Base-by-base conservation (phyloP, 2,888 invertebrate species). In the Parnassius apollo region DNA sequence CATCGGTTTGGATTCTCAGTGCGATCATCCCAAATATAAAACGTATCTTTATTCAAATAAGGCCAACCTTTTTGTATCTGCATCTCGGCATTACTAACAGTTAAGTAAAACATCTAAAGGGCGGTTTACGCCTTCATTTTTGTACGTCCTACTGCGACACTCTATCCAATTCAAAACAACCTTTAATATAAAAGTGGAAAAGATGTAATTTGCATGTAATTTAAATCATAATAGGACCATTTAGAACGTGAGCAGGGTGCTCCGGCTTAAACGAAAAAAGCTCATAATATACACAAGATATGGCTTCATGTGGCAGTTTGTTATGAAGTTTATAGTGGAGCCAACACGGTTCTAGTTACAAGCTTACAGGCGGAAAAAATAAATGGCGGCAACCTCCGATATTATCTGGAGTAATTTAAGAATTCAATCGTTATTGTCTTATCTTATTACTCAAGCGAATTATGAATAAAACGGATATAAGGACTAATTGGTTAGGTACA, bases 201-300 rank as follows among this genome's bases (percentile, higher is more conserved):
- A 56, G 59, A 13, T 56, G 46, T 22, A 42, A 51, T 59, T 63
- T 35, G 42, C 42, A n/a, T 51, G 56, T n/a, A 2, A 46, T 12
- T 9, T 9, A 12, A 13, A 46, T 0, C 9, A 9, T 13, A 59
- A 65, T 82, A 76, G 35, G 68, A 66, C 77, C 52, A 59, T 83
- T 75, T 75, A 46, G 54, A 65, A 65, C 18, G 68, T 57, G 62
- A 55, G 56, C 61, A 49, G 64, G 70, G 72, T 73, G 74, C 75
- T 80, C 78, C 75, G 81, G 80, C 81, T 85, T 86, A 82, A 87
- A 87, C 85, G 87, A 87, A 90, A 90, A 18, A 90, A 83, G 85
- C 88, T 91, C 92, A 88, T 92, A 92, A 91, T 85, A 78, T 89
- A 85, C 80, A 85, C 85, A 86, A 91, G 91, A 92, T 91, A 92